phyloP scores from a whole-genome alignment of 2,113 vertebrate genomes.

The Aldabrachelys gigantea region DNA sequence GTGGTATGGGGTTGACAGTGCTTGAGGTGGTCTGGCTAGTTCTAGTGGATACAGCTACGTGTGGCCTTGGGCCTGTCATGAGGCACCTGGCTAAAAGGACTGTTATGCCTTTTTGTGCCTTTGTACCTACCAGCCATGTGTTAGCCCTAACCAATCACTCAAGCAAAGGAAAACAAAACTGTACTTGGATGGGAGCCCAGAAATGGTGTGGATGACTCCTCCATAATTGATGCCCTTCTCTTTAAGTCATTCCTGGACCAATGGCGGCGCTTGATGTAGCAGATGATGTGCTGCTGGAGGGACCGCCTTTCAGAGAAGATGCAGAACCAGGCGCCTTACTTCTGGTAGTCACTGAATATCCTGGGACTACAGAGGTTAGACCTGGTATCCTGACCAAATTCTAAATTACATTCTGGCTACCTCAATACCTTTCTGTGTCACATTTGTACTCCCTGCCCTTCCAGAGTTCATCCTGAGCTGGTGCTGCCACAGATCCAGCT shows the following conservation, averaged over 20 bases:
- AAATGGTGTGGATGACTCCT: background rate
- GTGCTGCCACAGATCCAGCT: background rate
- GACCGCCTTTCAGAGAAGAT: background rate
- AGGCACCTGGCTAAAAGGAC: background rate
- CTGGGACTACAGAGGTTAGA: background rate
- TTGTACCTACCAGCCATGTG: background rate
- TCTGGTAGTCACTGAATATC: background rate
- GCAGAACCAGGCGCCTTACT: background rate
- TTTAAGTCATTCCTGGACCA: background rate
- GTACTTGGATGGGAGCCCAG: background rate
- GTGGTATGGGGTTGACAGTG: background rate
- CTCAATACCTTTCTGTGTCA: background rate
- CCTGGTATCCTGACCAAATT: background rate
- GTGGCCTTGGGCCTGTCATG: background rate
- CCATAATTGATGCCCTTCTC: background rate
- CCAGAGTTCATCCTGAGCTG: too few relatives aligned
- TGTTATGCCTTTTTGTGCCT: background rate
- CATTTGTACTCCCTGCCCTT: too few relatives aligned
- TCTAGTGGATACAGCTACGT: rapidly evolving
- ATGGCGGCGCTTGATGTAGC: background rate
- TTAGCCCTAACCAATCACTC: background rate
- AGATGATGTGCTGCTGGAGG: background rate
- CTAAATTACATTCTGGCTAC: background rate
- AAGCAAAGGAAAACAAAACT: background rate
- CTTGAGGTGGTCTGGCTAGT: rapidly evolving